phyloP scores from a whole-genome alignment of 2,797 vertebrate species.

The Catamblyrhynchus diadema region DNA sequence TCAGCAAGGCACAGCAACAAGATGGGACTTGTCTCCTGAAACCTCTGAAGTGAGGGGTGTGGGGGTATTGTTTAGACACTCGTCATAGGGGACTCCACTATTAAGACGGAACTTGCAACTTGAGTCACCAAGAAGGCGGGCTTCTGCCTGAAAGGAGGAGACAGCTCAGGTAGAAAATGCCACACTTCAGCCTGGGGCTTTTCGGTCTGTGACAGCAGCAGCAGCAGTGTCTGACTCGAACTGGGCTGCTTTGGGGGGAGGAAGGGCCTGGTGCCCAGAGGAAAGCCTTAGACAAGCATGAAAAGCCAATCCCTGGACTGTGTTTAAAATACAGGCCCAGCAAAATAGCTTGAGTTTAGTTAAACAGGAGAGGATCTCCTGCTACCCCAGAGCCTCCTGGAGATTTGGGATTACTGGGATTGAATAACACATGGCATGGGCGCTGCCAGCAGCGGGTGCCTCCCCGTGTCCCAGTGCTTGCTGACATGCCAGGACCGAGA shows the following conservation, averaged over 20 bases:
- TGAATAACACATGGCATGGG: background rate
- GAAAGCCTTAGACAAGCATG: background rate
- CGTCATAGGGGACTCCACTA: background rate
- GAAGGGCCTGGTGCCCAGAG: accelerated
- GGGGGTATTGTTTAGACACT: background rate
- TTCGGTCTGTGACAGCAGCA: background rate
- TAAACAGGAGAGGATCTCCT: background rate
- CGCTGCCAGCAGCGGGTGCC: accelerated
- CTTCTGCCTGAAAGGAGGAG: background rate
- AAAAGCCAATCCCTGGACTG: background rate
- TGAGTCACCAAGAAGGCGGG: background rate
- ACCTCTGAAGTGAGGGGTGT: background rate
- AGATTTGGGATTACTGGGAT: background rate
- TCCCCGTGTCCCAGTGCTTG: background rate
- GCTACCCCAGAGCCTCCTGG: background rate
- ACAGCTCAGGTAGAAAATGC: background rate
- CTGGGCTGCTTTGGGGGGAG: background rate
- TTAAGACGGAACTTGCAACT: background rate
- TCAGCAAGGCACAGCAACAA: background rate
- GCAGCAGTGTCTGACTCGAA: background rate
- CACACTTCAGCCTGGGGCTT: background rate
- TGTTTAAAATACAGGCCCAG: background rate
- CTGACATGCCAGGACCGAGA: accelerated
- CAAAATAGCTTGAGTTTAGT: background rate
- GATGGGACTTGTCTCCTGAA: background rate